These are phyloP conservation scores for Ectemnius continuus DNA, from an alignment of 2,888 invertebrate species.

Conservation along the genomic window DNA sequence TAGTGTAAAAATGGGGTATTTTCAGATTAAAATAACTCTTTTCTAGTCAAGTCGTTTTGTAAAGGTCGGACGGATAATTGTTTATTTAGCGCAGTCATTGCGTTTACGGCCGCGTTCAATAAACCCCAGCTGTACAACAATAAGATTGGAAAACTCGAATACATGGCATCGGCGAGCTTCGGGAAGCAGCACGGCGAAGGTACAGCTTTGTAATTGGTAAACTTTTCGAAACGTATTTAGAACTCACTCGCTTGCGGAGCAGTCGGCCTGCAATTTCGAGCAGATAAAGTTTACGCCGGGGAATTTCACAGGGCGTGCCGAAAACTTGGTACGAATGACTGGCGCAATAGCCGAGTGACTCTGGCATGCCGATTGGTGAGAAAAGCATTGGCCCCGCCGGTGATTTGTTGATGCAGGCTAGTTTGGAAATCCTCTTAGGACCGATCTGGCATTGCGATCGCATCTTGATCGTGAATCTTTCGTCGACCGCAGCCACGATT, in stretches of 20 bases:
- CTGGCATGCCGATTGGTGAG: constrained; percentile 9
- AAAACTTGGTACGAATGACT: constrained; percentile 24
- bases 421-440: constrained; percentile 53
- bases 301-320: background rate
- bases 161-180: no score
- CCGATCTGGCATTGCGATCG: constrained; percentile 57
- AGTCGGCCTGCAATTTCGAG: background rate
- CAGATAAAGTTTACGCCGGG: background rate
- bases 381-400: constrained; percentile 23
- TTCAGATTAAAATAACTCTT: background rate
- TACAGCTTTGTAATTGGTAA: no score
- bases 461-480: constrained; percentile 64
- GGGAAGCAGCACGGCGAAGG: no score
- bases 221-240: no score
- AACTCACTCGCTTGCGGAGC: background rate
- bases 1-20: background rate
- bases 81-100: background rate
- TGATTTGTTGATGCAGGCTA: constrained; percentile 47
- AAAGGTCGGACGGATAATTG: background rate
- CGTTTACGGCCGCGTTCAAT: background rate
- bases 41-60: background rate
- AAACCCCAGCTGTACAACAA: background rate
- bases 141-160: no score
- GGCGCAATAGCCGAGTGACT: constrained; percentile 11
- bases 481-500: constrained; percentile 62